Conservation (phyloP, 2,797 vertebrate species). For the Chelmon rostratus region DNA sequence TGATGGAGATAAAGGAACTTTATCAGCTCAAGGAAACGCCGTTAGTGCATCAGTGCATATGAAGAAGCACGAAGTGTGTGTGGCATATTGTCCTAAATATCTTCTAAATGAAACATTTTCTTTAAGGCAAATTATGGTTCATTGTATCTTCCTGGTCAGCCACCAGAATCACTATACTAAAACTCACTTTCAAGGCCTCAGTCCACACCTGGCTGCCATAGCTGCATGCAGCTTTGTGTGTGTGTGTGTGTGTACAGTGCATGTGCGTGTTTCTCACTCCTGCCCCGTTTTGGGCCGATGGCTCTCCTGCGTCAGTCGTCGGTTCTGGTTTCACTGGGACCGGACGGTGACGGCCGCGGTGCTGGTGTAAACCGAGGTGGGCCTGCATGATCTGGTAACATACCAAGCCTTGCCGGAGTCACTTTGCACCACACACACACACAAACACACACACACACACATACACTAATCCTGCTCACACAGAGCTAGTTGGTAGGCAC, state of each 20-base stretch:
- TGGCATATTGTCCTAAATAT: constrained; percentile 11
- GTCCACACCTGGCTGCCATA: not conserved
- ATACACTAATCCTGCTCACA: constrained; percentile 50
- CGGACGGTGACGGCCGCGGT: constrained; percentile 41
- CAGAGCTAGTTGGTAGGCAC: constrained; percentile 61
- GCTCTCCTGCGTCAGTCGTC: constrained; percentile 63
- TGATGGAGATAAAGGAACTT: constrained; percentile 54
- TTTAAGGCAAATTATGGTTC: not conserved
- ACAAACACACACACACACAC: constrained; percentile 31
- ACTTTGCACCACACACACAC: constrained; percentile 64
- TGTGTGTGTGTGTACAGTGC: not conserved
- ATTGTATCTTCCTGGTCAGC: not conserved
- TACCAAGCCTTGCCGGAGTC: constrained; percentile 59
- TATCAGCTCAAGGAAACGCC: constrained; percentile 34
- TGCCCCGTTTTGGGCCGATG: constrained; percentile 51
- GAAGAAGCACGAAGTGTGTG: constrained; percentile 38
- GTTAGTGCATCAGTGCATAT: constrained; percentile 46
- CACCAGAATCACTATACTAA: constrained; percentile 19
- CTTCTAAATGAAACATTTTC: not conserved
- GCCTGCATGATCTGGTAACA: constrained; percentile 77
- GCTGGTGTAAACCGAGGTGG: constrained; percentile 77
- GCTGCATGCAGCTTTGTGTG: constrained; percentile 4
- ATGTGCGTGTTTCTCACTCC: constrained; percentile 31
- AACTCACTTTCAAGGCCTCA: constrained; percentile 11
- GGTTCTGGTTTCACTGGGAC: constrained; percentile 78